Percentiles rank a stretch among this genome's conserved stretches.
These are phyloP conservation scores for Botia almorhae DNA, from an alignment of 2,797 vertebrate genomes.

Conservation along the genomic window DNA sequence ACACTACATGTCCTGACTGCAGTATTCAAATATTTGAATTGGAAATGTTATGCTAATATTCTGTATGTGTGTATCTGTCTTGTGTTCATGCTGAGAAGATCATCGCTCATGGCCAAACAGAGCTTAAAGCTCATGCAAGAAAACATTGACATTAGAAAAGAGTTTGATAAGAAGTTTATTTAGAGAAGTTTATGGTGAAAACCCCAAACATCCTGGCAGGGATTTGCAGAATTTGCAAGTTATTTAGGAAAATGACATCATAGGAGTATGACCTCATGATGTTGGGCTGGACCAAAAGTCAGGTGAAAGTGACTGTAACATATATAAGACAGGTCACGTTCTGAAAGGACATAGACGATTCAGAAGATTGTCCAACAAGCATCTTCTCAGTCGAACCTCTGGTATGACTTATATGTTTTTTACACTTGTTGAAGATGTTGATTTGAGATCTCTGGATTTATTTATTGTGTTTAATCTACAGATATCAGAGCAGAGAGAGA, in stretches of 20 bases:
- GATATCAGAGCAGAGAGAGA: too few relatives aligned
- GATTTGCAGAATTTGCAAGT: background rate
- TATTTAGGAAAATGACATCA: background rate
- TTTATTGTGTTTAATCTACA: too few relatives aligned
- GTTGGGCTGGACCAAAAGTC: conserved; percentile 2
- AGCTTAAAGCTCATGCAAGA: background rate
- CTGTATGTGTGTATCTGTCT: background rate
- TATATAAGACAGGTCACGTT: conserved; percentile 4
- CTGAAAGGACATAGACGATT: background rate
- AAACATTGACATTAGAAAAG: background rate
- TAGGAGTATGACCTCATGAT: background rate
- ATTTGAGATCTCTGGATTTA: too few relatives aligned
- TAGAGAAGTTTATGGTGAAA: background rate
- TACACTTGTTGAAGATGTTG: background rate
- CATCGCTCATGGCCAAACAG: background rate
- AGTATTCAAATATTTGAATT: background rate
- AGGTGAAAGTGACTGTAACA: conserved; percentile 5
- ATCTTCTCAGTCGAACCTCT: background rate
- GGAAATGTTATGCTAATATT: conserved; percentile 3
- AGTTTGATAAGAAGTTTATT: background rate
- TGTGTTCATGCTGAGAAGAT: background rate
- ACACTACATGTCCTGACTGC: background rate
- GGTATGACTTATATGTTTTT: background rate
- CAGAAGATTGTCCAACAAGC: background rate
- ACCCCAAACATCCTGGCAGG: background rate